Base-by-base conservation (phyloP, 2,797 vertebrate species). In the Petrocephalus schoutedeni region DNA sequence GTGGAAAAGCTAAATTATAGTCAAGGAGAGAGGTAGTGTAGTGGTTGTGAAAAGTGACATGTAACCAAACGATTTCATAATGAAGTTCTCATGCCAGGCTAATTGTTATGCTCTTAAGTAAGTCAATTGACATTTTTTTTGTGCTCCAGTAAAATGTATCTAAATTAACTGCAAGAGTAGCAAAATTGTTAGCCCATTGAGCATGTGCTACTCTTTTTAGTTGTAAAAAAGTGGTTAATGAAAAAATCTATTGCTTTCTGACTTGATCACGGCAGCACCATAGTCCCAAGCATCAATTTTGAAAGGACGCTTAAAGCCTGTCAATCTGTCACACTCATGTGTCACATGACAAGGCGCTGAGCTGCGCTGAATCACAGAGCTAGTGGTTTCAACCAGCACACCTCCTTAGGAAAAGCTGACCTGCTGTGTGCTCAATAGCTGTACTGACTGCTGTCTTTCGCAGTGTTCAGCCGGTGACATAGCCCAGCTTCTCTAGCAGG, bases 311-410 rank as follows among this genome's bases (percentile, higher is more conserved):
- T 57, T 59, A 56, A n/a, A 57, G 41, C 56, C 41, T 14, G 32
- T 80, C 77, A 88, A 89, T 53, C 21, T 93, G 91, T 92, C 91
- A 92, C 57, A 91, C 94, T 94, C 94, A 92, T 93, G 93, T 92
- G 93, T 93, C 93, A 93, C 92, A 91, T 95, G 94, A 96, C 93
- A 93, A 28, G 93, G 91, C 92, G 90, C 91, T 89, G 87, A 83
- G 89, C 23, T 53, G 28, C 16, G 59, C 23, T 19, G 9, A 45
- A 49, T 49, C 74, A 80, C 19, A 10, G 45, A 80, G 74, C 74
- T 41, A 10, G 3, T 80, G 41, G 74, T 80, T 49, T 80, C 41
- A 80, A 10, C 16, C 77, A 23, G 51, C 85, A n/a, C 58, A 71
- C 4, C 89, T 91, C 89, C 87, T 21, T 87, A 32, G 89, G 89